Percentiles rank a stretch among this genome's conserved stretches.
Evolutionary conservation across 37 sponge, comb jelly and placozoan species (phyloP).

Genomic region (Tethya wilhelma): DNA sequence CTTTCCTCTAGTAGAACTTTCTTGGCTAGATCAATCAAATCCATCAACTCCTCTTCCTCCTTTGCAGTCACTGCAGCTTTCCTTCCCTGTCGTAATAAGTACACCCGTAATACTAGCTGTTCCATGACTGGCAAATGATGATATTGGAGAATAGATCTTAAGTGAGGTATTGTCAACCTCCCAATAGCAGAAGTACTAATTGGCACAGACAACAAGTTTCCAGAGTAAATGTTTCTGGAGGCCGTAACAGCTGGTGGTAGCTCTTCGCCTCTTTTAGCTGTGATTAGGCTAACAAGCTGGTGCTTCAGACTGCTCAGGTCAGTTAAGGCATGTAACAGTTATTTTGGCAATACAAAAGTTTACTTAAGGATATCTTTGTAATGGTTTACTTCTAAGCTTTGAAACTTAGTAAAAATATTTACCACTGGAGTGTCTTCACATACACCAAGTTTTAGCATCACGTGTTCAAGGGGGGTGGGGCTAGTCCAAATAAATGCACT

Average conservation of each 20-base stretch:
- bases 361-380: too few species aligned
- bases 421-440: too few species aligned
- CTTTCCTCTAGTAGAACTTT: not conserved
- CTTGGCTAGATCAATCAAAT: not conserved
- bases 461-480: too few species aligned
- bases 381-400: too few species aligned
- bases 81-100: not conserved
- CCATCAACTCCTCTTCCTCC: not conserved
- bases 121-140: not conserved
- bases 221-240: not conserved
- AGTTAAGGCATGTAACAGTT: too few species aligned
- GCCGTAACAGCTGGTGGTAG: not conserved
- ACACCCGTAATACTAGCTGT: not conserved
- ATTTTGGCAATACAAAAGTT: too few species aligned
- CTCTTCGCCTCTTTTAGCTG: not conserved
- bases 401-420: too few species aligned
- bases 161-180: not conserved
- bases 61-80: not conserved
- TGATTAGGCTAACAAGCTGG: not conserved
- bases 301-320: too few species aligned
- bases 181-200: not conserved
- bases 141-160: not conserved
- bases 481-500: too few species aligned
- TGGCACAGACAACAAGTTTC: not conserved
- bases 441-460: too few species aligned